phyloP scores from a whole-genome alignment of 1,140 invertebrate species.

The Drosophila kikkawai region DNA sequence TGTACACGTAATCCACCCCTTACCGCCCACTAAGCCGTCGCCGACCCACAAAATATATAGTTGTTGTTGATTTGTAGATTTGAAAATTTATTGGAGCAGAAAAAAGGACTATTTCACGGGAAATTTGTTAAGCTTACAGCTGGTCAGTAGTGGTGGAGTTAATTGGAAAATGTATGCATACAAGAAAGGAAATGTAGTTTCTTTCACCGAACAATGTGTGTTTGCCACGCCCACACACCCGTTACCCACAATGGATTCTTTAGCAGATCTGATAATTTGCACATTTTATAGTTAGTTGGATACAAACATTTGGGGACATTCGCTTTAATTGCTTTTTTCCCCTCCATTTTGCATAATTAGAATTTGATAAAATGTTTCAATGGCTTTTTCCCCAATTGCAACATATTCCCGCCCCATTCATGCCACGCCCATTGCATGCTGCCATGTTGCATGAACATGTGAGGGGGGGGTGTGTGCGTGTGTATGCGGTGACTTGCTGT shows the following conservation, averaged over 20 bases:
- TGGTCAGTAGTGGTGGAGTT: slow-evolving; percentile 46
- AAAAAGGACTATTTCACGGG: slow-evolving; percentile 64
- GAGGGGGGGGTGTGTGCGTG: not conserved
- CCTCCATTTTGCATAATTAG: slow-evolving; percentile 69
- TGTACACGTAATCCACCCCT: slow-evolving; percentile 25
- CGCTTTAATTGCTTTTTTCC: slow-evolving; percentile 75
- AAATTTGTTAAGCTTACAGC: slow-evolving; percentile 58
- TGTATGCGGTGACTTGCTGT: slow-evolving; percentile 33
- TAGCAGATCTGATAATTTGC: slow-evolving; percentile 64
- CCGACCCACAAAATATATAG: slow-evolving; percentile 42
- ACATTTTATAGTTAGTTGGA: slow-evolving; percentile 50
- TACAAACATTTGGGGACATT: slow-evolving; percentile 44
- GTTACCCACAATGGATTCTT: not conserved
- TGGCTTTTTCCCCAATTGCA: slow-evolving; percentile 38
- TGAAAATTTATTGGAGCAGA: slow-evolving; percentile 69
- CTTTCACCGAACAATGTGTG: slow-evolving; percentile 22
- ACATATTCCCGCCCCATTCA: slow-evolving; percentile 3
- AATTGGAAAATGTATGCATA: slow-evolving; percentile 66
- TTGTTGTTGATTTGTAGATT: slow-evolving; percentile 69
- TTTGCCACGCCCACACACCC: not conserved
- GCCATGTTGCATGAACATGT: slow-evolving; percentile 8
- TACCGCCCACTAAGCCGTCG: slow-evolving; percentile 4
- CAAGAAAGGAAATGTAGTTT: slow-evolving; percentile 30
- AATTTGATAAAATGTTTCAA: slow-evolving; percentile 64
- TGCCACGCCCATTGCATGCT: slow-evolving; percentile 54